A percentile compares a stretch with the other conserved stretches of the same genome.
Conservation (phyloP, 2,888 invertebrate genomes). For the Lymantria dispar region DNA sequence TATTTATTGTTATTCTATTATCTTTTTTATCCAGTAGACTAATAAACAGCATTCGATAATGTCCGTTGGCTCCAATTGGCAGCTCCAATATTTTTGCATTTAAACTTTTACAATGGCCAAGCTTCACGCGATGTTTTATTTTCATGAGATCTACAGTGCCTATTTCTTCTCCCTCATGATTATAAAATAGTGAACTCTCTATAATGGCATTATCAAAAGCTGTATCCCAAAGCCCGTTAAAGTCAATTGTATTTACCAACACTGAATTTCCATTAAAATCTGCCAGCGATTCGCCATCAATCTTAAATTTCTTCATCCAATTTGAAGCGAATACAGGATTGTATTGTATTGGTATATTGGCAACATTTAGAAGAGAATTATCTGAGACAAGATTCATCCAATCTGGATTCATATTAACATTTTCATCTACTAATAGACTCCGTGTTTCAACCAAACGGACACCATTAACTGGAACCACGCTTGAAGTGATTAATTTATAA, state of each 20-base stretch:
- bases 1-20: neutral
- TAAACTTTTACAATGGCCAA: conserved; percentile 12
- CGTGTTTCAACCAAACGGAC: conserved; percentile 8
- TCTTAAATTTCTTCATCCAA: conserved; percentile 12
- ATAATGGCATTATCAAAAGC: conserved; percentile 12
- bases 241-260: conserved; percentile 17
- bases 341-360: conserved; percentile 14
- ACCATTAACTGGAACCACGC: conserved; percentile 1
- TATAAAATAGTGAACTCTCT: conserved; percentile 13
- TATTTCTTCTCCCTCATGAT: conserved; percentile 8
- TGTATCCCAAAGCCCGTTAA: conserved; percentile 5
- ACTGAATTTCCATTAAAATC: conserved; percentile 27
- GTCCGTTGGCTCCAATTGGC: conserved; percentile 10
- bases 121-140: conserved; percentile 10
- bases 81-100: conserved; percentile 15
- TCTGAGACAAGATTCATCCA: conserved; percentile 13
- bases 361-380: conserved; percentile 15
- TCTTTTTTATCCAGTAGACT: conserved; percentile 2
- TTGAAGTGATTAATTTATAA: conserved; percentile 18
- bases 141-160: conserved; percentile 23
- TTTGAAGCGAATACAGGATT: conserved; percentile 1
- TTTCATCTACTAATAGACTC: conserved; percentile 14
- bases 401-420: conserved; percentile 6
- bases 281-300: neutral
- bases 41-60: conserved; percentile 9